phyloP scores from a whole-genome alignment of 2,113 vertebrate genomes.

The Campylomormyrus tamandua region DNA sequence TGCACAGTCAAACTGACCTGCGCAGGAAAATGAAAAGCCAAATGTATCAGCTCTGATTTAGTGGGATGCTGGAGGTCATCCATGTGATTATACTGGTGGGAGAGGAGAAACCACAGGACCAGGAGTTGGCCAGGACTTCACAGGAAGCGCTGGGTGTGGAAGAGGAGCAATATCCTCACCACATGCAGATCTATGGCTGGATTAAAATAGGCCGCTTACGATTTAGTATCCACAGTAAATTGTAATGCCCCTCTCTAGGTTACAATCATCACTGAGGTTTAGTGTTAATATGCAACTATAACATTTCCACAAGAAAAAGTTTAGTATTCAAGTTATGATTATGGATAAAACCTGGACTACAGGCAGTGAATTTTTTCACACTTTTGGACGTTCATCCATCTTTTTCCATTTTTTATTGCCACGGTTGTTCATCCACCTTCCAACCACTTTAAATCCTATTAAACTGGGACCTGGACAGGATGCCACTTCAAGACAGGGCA shows the following conservation, averaged over 20 bases:
- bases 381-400: neutral
- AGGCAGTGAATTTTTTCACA: neutral
- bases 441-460: neutral
- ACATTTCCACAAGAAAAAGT: constrained; percentile 28
- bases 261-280: neutral
- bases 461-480: neutral
- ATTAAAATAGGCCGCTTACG: neutral
- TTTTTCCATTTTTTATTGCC: neutral
- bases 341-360: neutral
- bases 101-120: neutral
- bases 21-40: neutral
- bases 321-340: neutral
- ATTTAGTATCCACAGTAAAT: neutral
- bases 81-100: constrained; percentile 12
- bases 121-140: neutral
- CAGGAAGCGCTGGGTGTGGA: neutral
- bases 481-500: neutral
- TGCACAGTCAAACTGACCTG: neutral
- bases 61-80: constrained; percentile 2
- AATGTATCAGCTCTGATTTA: neutral
- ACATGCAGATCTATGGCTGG: neutral
- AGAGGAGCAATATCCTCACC: neutral
- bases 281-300: neutral
- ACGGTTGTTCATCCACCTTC: neutral
- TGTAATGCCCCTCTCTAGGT: neutral